Evolutionary conservation across 2,888 invertebrate genomes (phyloP), one percentile per base, ranked within the genome.

Genomic region (Pandemis cinnamomeana): DNA sequence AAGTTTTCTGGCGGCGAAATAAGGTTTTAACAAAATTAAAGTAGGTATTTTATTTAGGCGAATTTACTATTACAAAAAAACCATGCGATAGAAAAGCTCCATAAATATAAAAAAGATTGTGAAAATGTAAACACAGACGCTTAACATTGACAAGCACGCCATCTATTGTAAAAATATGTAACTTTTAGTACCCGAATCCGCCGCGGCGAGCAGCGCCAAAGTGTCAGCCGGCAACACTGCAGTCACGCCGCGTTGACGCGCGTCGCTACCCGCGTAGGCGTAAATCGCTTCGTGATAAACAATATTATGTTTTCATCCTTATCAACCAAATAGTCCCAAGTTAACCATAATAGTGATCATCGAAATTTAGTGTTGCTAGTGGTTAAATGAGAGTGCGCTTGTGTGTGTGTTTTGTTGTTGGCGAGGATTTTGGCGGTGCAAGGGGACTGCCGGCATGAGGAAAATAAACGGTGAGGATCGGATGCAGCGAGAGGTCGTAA

Each of bases 191-290:
- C 83, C 0, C 20, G 67, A 68, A 82, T 77, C 78, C 77, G 77
- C 84, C 89, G 80, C 77, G 55, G 70, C 53, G 55, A 58, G 76
- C 78, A 85, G 91, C 93, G 92, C 91, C 89, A 83, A 90, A 87
- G 88, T 92, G 91, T 91, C 91, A 92, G 83, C 86, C 90, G 88
- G 84, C 89, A 89, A 87, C 90, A 90, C 91, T 90, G 91, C 92
- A 94, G 93, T 92, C 93, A 93, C 92, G 93, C 93, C 92, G 92
- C 93, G 93, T 92, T 92, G 91, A 89, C 90, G 91, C 91, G 92
- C 91, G 92, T 89, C 87, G 89, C 87, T 90, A 90, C 84, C 88
- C 89, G 91, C 87, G 90, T 89, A 87, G 90, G 91, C 89, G 91
- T 92, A 91, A 86, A 91, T 91, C 89, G 91, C 89, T 84, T 81